A percentile compares a stretch with the other conserved stretches of the same genome.
Conservation (phyloP, 1,140 invertebrate species). For the Magallana angulata region DNA sequence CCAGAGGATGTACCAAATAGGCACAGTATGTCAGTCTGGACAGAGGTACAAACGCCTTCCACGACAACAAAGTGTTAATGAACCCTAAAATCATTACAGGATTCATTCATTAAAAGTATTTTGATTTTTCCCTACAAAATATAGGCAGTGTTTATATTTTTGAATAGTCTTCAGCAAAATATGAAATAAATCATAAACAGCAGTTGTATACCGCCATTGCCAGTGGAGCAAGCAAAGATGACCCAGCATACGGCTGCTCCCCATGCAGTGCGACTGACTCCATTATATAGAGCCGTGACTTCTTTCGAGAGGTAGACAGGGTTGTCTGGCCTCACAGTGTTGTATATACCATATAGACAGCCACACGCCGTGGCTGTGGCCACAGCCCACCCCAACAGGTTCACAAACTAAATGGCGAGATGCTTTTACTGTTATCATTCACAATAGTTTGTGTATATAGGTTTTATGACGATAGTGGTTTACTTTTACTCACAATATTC, state of each 20-base stretch:
- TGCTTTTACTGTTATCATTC: too few species aligned
- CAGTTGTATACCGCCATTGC: constrained; percentile 63
- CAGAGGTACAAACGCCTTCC: constrained; percentile 18
- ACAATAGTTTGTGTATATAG: too few species aligned
- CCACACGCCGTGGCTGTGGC: constrained; percentile 54
- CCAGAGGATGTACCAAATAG: constrained; percentile 20
- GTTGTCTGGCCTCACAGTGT: constrained; percentile 11
- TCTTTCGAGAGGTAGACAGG: constrained; percentile 16
- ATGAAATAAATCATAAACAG: too few species aligned
- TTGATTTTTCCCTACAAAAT: too few species aligned
- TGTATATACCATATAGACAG: constrained; percentile 67
- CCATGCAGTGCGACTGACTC: constrained; percentile 75
- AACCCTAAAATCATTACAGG: constrained; percentile 11
- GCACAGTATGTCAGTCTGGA: constrained; percentile 34
- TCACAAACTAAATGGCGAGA: constrained; percentile 39
- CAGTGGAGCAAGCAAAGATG: constrained; percentile 77
- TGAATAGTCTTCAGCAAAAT: too few species aligned
- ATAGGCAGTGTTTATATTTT: too few species aligned
- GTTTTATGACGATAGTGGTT: too few species aligned
- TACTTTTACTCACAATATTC: constrained; percentile 53
- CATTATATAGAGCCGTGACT: constrained; percentile 71
- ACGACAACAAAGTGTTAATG: constrained; percentile 41
- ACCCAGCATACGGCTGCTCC: constrained; percentile 77
- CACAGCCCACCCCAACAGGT: constrained; percentile 56
- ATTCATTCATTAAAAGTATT: too few species aligned